A percentile compares a stretch with the other conserved stretches of the same genome.
phyloP scores from a whole-genome alignment of 2,888 invertebrate species.

The Agrochola lychnidis region DNA sequence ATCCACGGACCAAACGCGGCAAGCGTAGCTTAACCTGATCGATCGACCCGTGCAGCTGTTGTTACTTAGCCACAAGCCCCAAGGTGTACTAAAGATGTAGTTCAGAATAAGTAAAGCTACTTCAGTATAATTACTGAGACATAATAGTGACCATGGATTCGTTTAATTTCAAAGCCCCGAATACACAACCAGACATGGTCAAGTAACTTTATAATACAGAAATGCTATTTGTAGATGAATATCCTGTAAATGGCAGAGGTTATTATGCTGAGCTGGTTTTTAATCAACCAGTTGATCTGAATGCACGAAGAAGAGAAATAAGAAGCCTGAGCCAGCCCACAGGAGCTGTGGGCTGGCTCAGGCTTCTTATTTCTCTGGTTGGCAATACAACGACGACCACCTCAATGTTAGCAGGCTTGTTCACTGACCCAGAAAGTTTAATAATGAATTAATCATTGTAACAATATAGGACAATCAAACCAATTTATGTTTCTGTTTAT shows the following conservation, averaged over 20 bases:
- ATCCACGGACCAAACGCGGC: too few species aligned
- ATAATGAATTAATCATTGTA: not conserved
- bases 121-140: too few species aligned
- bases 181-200: not conserved
- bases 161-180: too few species aligned
- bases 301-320: not conserved
- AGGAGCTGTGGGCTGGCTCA: not conserved
- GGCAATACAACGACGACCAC: not conserved
- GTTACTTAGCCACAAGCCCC: too few species aligned
- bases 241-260: not conserved
- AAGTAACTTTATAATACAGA: not conserved
- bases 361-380: too few species aligned
- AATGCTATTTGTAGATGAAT: not conserved
- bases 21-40: too few species aligned
- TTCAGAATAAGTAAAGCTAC: not conserved
- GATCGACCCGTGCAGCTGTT: too few species aligned
- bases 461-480: not conserved
- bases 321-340: too few species aligned
- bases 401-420: not conserved
- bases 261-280: not conserved
- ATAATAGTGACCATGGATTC: too few species aligned
- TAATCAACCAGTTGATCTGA: not conserved
- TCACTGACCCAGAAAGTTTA: not conserved
- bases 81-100: not conserved
- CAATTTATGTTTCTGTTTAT: slow-evolving; percentile 8